phyloP scores from a whole-genome alignment of 1,140 invertebrate genomes.

The Ylistrum balloti region DNA sequence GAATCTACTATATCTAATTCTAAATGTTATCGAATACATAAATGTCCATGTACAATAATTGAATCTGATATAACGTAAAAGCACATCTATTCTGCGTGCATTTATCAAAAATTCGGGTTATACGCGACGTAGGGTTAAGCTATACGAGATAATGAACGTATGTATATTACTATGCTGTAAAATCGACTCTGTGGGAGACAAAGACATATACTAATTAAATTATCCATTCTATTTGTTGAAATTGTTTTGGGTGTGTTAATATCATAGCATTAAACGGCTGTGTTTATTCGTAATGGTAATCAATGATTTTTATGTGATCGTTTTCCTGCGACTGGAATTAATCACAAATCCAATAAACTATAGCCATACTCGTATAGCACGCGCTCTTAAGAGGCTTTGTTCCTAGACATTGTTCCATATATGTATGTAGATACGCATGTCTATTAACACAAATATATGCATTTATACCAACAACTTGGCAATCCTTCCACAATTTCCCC shows the following conservation, averaged over 20 bases:
- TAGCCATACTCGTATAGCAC: background rate
- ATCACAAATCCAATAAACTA: background rate
- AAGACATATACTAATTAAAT: background rate
- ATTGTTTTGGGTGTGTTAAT: background rate
- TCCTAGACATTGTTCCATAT: too few species aligned
- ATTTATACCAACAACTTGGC: too few species aligned
- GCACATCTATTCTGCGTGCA: too few species aligned
- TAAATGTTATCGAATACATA: too few species aligned
- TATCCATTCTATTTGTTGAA: background rate
- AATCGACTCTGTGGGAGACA: background rate
- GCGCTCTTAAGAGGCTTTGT: background rate
- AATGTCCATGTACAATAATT: too few species aligned
- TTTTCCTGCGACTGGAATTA: background rate
- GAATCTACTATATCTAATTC: too few species aligned
- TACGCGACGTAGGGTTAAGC: background rate
- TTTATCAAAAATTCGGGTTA: background rate
- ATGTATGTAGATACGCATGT: too few species aligned
- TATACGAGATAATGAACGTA: background rate
- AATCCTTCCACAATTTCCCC: too few species aligned
- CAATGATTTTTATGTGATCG: slow-evolving; percentile 12
- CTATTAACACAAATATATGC: too few species aligned
- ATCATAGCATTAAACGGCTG: background rate
- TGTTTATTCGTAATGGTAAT: slow-evolving; percentile 5
- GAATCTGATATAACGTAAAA: too few species aligned
- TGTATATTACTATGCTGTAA: background rate